Base-by-base conservation (phyloP, 2,888 invertebrate species). In the Drosophila diplacantha region DNA sequence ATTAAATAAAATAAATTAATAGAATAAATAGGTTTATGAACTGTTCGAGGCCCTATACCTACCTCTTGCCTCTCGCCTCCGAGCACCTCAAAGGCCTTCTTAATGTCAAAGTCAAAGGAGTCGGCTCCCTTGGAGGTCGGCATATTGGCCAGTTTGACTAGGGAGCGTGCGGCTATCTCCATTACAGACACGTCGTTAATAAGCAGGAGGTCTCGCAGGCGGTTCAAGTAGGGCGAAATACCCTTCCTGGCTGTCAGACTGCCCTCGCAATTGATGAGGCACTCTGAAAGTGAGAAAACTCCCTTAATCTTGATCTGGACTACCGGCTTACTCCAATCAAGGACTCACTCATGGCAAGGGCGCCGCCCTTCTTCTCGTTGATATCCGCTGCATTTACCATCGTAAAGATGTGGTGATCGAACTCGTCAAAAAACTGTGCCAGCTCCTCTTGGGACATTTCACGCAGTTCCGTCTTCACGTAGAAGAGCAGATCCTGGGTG, bases 71-170 rank as follows among this genome's bases (percentile, higher is more conserved):
- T 90, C 81, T 96, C 97, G 51, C 94, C 95, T 26, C 94, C 93
- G 6, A 99, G 90, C 97, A 97, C 98, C 87, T 99, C 99, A 86
- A 97, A 95, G 2, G 98, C 96, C 84, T 96, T 91, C 87, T 97
- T 97, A 2, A 98, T 96, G 89, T 98, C 98, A 90, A 97, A 97
- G 83, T 98, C 98, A n/a, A 99, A 97, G 86, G 98, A 97, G 85
- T 98, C 97, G 0, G 97, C 96, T 31, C 98, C 95, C 87, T 96
- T 96, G 0, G 97, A 96, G 14, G 98, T 98, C 1, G 95, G 96
- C 18, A 95, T 93, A 22, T 96, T 91, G 3, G 98, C 98, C 54
- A 99, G 89, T 74, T 95, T 95, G 0, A 98, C 98, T 72, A 99
- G 93, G 5, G 98, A 98, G 86, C 96, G 95, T 2, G 98, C 97